These are phyloP conservation scores for Gandaritis pyraliata DNA, from an alignment of 2,888 invertebrate genomes.

Conservation along the genomic window DNA sequence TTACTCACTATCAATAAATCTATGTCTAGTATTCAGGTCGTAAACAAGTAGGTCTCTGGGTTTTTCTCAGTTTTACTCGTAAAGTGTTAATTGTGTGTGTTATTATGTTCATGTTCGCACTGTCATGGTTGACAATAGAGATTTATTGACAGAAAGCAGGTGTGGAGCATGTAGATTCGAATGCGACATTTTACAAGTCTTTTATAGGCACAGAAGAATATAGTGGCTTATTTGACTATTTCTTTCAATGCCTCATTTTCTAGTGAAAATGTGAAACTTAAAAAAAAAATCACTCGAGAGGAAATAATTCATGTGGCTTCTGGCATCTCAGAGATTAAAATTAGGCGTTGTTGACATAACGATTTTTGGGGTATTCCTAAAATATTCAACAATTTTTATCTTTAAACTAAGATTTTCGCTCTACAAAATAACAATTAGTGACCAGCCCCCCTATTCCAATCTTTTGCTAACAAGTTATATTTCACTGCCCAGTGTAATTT, in stretches of 20 bases:
- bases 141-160: slow-evolving; percentile 25
- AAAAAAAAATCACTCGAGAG: no score
- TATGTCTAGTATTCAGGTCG: slow-evolving; percentile 34
- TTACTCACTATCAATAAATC: slow-evolving; percentile 14
- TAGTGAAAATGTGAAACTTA: no score
- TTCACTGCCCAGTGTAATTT: no score
- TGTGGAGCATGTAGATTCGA: neutral
- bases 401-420: no score
- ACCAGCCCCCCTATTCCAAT: no score
- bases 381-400: no score
- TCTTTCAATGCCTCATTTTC: neutral
- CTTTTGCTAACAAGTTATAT: no score
- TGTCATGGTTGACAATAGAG: slow-evolving; percentile 26
- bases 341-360: no score
- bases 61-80: slow-evolving; percentile 28
- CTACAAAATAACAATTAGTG: no score
- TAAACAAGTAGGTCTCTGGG: slow-evolving; percentile 39
- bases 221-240: neutral
- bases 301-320: no score
- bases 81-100: slow-evolving; percentile 33
- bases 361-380: no score
- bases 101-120: slow-evolving; percentile 23
- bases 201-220: neutral
- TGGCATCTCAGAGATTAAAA: no score
- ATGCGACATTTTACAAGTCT: slow-evolving; percentile 9